Evolutionary conservation across 2,113 vertebrate species (phyloP), one percentile per base, ranked within the genome.

Genomic region (Datnioides undecimradiatus): DNA sequence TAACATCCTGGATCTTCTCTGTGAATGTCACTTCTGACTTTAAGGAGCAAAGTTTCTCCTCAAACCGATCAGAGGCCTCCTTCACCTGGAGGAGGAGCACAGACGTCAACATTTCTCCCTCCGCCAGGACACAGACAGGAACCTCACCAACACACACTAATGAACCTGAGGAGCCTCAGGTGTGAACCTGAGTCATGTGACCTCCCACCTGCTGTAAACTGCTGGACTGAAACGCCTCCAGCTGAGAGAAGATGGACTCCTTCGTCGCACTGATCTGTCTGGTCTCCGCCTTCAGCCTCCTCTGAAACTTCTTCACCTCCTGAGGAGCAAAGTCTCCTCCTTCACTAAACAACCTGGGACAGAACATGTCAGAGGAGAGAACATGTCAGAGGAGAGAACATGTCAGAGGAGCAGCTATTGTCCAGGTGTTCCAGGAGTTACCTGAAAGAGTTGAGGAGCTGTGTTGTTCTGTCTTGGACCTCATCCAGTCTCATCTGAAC

Each of bases 321-420:
- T 41, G 52, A 51, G 83, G 72, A 66, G 80, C 34, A 40, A 84
- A 87, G 6, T 87, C 69, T 2, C 91, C 89, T 76, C 89, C 91
- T 75, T 93, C 90, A 49, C 83, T 90, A 57, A 93, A 93, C 59
- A 85, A 19, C 66, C 91, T 93, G 73, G n/a, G n/a, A n/a, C 25
- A 68, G 36, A n/a, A n/a, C n/a, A n/a, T n/a, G n/a, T n/a, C n/a
- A n/a, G 41, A 76, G 29, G 52, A 55, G 36, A 55, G n/a, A 45
- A 73, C 1, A 33, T 52, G 13, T 19, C 4, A 4, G 10, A 11
- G 3, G 25, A 48, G 0, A 8, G 2, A 19, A 8, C 4, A 8
- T 3, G 1, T 21, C n/a, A n/a, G n/a, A n/a, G n/a, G n/a, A n/a
- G n/a, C n/a, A n/a, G n/a, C n/a, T n/a, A n/a, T n/a, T n/a, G n/a